A percentile compares a stretch with the other conserved stretches of the same genome.
phyloP scores from a whole-genome alignment of 2,888 invertebrate species.

The Deroplatys truncata region DNA sequence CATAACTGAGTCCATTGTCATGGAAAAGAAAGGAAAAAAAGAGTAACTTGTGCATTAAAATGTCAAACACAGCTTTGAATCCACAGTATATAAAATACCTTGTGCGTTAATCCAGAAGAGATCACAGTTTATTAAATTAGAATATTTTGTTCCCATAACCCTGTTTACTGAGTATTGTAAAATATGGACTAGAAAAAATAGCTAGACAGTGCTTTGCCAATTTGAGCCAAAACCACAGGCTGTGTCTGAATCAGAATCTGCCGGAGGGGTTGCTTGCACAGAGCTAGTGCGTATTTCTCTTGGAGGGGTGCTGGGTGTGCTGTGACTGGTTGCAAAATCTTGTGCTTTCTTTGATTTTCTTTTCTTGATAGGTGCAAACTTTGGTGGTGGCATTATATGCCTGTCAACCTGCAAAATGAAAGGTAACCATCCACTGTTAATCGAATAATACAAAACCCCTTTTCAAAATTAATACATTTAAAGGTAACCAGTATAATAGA shows the following conservation, averaged over 20 bases:
- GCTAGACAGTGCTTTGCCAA: constrained; percentile 50
- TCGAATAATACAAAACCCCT: no score
- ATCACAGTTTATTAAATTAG: not conserved
- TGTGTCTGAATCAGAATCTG: constrained; percentile 81
- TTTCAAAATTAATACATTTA: no score
- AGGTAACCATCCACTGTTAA: not conserved
- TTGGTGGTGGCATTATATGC: constrained; percentile 71
- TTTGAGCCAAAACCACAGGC: constrained; percentile 81
- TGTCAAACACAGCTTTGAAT: not conserved
- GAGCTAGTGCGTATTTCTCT: constrained; percentile 51
- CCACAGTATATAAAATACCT: not conserved
- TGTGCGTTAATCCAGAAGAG: not conserved
- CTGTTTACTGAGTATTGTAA: not conserved
- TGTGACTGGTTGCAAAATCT: constrained; percentile 46
- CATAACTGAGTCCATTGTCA: no score
- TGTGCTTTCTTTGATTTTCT: constrained; percentile 59
- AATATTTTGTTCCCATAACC: not conserved
- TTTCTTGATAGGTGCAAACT: constrained; percentile 61
- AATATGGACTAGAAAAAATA: not conserved
- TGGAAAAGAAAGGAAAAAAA: no score
- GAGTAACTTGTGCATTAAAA: not conserved
- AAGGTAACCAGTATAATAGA: no score
- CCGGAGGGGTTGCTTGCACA: constrained; percentile 23
- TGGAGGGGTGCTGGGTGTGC: constrained; percentile 55
- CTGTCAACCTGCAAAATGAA: constrained; percentile 49